Evolutionary conservation across 2,888 invertebrate genomes (phyloP), one percentile per base, ranked within the genome.

Genomic region (Tridacna gigas): DNA sequence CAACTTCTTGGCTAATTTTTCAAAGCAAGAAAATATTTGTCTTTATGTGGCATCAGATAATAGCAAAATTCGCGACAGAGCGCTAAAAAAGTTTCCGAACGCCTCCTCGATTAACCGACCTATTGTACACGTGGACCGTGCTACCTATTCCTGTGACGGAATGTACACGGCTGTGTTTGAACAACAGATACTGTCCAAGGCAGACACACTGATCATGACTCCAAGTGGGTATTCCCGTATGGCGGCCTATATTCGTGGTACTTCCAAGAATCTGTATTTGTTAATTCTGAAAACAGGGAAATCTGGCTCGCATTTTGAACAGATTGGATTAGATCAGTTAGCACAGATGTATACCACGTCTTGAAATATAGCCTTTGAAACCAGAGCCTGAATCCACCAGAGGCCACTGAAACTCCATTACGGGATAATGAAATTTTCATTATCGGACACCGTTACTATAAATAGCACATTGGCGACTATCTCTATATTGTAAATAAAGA

Each of bases 101-200:
- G 12, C 22, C 22, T 20, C 47, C 5, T 47, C 47, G 12, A 5
- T 65, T 4, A 45, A 78, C 60, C 7, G 74, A 60, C 45, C 26
- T 20, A 81, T 86, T 3, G 63, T 86, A 11, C 86, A 86, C 48
- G 60, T 86, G n/a, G 86, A 86, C 73, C 26, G 28, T 12, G 48
- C n/a, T 20, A 51, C 22, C 11, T 51, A 71, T 5, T 26, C 66
- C 0, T 86, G 86, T 71, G 77, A 79, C 0, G 83, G 80, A 22
- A 63, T 86, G 18, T 77, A 76, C 51, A 81, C 74, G 13, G 83
- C 69, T 9, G n/a, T 86, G 15, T 75, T 81, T 56, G 86, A 86
- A 22, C 83, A 83, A 25, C 73, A 74, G 15, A 47, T 86, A 37
- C 76, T 86, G 2, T 63, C 79, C 0, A 63, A 48, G 11, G 83